Base-by-base conservation (phyloP, 23 tunicate species). In the Halocynthia roretzi region DNA sequence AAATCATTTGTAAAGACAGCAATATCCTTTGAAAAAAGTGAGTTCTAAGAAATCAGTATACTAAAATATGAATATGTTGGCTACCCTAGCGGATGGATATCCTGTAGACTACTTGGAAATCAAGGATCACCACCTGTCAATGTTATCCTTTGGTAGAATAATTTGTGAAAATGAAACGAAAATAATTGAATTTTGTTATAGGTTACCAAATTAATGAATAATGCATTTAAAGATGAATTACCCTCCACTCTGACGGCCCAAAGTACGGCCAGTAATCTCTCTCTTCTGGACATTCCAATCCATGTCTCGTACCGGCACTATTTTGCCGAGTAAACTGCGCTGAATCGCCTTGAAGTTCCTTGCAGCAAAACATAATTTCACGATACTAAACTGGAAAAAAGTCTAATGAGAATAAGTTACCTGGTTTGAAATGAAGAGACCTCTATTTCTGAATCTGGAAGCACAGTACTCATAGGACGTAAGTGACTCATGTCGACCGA, bases 231-330 rank as follows among this genome's bases (percentile, higher is more conserved):
- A 19, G 62, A 17, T 76, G 49, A 70, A 54, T 19, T 76, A 90
- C 96, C 86, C 71, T 87, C 98, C 98, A 93, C 20, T 70, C 80
- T 8, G 82, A 72, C 7, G 88, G 85, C 12, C 71, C 85, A 93
- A 93, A 93, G 69, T 87, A 87, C 0, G 98, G 98, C 64, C 87
- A 93, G 58, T 93, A 93, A 83, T 93, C 98, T 82, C 84, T 79
- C 75, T 93, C 98, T 62, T 93, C 98, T 6, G 88, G 66, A 71
- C 98, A 93, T 83, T 93, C 98, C 52, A 76, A 86, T 10, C 93
- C 98, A 68, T 66, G 66, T 55, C 93, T 55, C 53, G 80, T 81
- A 5, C 93, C 93, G 21, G 87, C 78, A 12, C 52, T 82, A 62
- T 93, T 83, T 62, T 93, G 98, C 17, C 98, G 72, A 5, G 98